Evolutionary conservation across 2,113 vertebrate species (phyloP), one percentile per base, ranked within the genome.

Genomic region (Sinosuthora webbiana): DNA sequence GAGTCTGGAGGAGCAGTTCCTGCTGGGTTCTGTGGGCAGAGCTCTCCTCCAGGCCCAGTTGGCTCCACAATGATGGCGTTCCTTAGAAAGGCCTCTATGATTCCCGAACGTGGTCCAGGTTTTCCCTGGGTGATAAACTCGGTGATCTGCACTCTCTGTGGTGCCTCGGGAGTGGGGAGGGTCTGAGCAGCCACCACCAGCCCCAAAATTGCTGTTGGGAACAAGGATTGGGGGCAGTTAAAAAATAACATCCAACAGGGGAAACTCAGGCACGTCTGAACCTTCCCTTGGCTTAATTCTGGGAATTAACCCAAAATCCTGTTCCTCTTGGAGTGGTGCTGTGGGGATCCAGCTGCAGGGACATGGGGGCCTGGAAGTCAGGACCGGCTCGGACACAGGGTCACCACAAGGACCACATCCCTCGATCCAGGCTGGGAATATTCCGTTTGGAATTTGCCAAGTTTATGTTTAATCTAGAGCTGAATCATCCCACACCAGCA

Each of bases 251-350:
- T 24, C 60, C 42, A 31, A 0, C 5, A 13, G 41, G 37, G 49
- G 49, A 78, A 24, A 18, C 33, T 65, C 30, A 39, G 65, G 44
- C 3, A 0, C 5, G 2, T 22, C 56, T 3, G 37, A 92, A 24
- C 47, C 60, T 83, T 93, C 77, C 55, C 25, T 50, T 50, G 45
- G 8, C 15, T 35, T 53, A n/a, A 53, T 63, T 87, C 74, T 20
- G 21, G 62, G 52, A 77, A 33, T 33, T 9, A 8, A 28, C 6
- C 15, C 10, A 19, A 15, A 4, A 59, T 55, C 19, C 2, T 0
- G 0, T 33, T 63, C 22, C 47, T 52, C 17, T 35, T 30, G 5
- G 63, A 86, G 31, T 0, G 3, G 0, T 47, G 8, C 15, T 10
- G 28, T 6, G 9, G 5, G 42, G 41, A 13, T 62, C 21, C 31